Evolutionary conservation across 2,797 vertebrate genomes (phyloP), one percentile per base, ranked within the genome.

Genomic region (Okamejei kenojei): DNA sequence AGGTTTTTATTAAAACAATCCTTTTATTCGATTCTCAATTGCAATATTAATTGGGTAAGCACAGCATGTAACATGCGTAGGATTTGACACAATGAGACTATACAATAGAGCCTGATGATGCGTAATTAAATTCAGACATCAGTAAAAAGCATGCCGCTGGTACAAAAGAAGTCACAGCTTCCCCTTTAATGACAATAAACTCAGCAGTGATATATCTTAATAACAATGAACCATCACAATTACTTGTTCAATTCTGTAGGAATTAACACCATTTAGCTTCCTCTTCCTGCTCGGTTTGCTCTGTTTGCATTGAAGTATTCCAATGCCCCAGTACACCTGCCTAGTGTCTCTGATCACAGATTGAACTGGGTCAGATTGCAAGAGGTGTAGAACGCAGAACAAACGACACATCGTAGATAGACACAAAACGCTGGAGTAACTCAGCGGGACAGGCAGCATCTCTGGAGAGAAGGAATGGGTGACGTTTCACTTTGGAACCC

Each of bases 1-100:
- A 65, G 58, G 54, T 86, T 86, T 86, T 78, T 32, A 63, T 88
- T 68, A 68, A 88, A 68, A 65, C 84, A 32, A 35, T 68, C 61
- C 21, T 88, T 88, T 88, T 88, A 65, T 26, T 68, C 35, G 84
- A 88, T 21, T 88, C 84, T 88, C 61, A 68, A 65, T 21, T 88
- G 17, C 61, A 21, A 35, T 61, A 68, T 68, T 32, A 88, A 32
- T 65, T n/a, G 35, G 45, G 82, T 15, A 9, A 63, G 82, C 82
- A 86, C 58, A 86, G 82, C 29, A n/a, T 86, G 29, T 13, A 88
- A 32, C 61, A 88, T 61, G 61, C 10, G 0, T 6, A 88, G n/a
- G 7, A 17, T 68, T 32, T 68, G 15, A 35, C 7, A 35, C 29
- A 88, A 68, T 17, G n/a, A 1, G 32, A 61, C 10, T 32, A 88